These are phyloP conservation scores for Adineta ricciae DNA, from an alignment of 2,888 invertebrate species.

Conservation along the genomic window DNA sequence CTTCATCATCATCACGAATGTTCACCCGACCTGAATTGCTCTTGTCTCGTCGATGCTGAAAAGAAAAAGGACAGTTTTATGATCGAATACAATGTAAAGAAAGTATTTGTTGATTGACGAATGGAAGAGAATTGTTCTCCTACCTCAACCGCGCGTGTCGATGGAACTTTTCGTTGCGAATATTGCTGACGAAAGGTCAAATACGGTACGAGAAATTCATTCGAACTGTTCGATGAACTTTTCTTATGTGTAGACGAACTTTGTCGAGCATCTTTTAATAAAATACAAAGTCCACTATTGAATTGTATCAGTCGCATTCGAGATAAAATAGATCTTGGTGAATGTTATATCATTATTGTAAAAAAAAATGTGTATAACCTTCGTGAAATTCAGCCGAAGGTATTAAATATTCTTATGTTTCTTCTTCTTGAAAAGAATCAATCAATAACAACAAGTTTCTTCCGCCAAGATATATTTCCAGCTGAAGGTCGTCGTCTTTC, in stretches of 20 bases:
- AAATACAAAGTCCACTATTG: neutral
- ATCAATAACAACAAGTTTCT: neutral
- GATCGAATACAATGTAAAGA: too few species aligned
- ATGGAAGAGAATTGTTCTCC: too few species aligned
- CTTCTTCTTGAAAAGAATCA: neutral
- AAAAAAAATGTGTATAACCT: neutral
- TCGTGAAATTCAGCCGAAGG: neutral
- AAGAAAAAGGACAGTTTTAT: neutral
- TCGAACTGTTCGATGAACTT: neutral
- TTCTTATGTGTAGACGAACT: neutral
- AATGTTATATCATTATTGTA: neutral
- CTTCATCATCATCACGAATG: slow-evolving; percentile 80
- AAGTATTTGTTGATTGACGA: too few species aligned
- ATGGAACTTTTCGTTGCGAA: neutral
- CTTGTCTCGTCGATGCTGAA: slow-evolving; percentile 24
- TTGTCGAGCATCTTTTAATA: neutral
- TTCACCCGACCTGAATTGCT: slow-evolving; percentile 23
- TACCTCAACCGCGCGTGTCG: neutral
- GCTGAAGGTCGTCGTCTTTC: too few species aligned
- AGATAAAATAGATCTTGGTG: too few species aligned
- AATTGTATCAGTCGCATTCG: neutral
- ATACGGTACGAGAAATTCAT: neutral
- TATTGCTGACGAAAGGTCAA: neutral
- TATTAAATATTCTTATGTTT: neutral
- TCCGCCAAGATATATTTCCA: neutral